A percentile compares a stretch with the other conserved stretches of the same genome.
phyloP scores from a whole-genome alignment of 2,888 invertebrate species.

The Heteropelma amictum region DNA sequence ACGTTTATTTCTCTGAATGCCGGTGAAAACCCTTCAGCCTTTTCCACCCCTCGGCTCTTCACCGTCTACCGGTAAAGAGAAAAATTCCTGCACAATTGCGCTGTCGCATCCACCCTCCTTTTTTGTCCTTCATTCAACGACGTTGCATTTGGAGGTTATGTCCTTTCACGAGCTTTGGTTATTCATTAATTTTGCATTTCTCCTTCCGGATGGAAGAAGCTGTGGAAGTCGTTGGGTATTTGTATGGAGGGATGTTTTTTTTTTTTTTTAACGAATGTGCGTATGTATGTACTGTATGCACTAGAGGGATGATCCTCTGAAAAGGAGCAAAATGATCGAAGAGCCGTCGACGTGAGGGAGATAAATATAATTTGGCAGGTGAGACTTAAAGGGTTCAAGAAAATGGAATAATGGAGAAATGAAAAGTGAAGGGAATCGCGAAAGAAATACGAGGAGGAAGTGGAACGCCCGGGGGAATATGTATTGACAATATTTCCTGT shows the following conservation, averaged over 20 bases:
- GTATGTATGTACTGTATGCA: neutral
- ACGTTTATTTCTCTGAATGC: slow-evolving; percentile 42
- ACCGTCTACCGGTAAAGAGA: slow-evolving; percentile 28
- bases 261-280: neutral
- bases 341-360: slow-evolving; percentile 14
- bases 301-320: slow-evolving; percentile 28
- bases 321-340: slow-evolving; percentile 37
- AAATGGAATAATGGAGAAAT: neutral
- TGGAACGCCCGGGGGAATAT: slow-evolving; percentile 13
- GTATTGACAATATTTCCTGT: slow-evolving; percentile 40
- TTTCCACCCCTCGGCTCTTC: slow-evolving; percentile 45
- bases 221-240: slow-evolving; percentile 38
- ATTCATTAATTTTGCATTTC: slow-evolving; percentile 49
- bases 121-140: slow-evolving; percentile 51
- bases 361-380: slow-evolving; percentile 36
- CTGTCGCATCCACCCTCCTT: slow-evolving; percentile 22
- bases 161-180: no score
- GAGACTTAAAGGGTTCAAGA: neutral
- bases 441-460: slow-evolving; percentile 1
- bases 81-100: slow-evolving; percentile 21
- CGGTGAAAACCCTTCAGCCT: neutral
- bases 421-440: neutral
- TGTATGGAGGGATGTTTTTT: slow-evolving; percentile 1
- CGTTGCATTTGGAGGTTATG: no score
- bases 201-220: slow-evolving; percentile 24